Percentiles rank a stretch among this genome's conserved stretches.
Evolutionary conservation across 2,888 invertebrate species (phyloP).

Genomic region (Nemotelus nigrinus): DNA sequence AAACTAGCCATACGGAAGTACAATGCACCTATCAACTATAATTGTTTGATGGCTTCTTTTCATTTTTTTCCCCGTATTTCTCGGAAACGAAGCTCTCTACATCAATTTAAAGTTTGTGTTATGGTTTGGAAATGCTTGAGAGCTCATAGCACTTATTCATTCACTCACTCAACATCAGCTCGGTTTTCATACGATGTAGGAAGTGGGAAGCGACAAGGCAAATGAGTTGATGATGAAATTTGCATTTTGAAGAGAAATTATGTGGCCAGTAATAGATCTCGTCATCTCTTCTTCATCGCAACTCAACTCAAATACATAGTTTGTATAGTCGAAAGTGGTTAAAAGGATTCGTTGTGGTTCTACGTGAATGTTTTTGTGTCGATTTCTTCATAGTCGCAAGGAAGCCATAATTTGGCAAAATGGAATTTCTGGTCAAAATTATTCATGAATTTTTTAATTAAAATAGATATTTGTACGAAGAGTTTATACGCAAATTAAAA

Average conservation of each 20-base stretch:
- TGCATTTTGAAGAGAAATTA: constrained; percentile 35
- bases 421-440: neutral
- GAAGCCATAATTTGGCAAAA: neutral
- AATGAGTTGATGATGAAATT: constrained; percentile 32
- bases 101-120: constrained; percentile 23
- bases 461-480: too few relatives aligned
- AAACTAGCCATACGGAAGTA: too few relatives aligned
- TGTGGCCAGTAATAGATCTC: constrained; percentile 24
- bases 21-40: too few relatives aligned
- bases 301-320: neutral
- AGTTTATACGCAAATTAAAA: too few relatives aligned
- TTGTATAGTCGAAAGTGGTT: neutral
- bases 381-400: neutral
- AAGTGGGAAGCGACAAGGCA: neutral
- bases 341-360: constrained; percentile 9
- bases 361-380: neutral
- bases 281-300: neutral
- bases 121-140: constrained; percentile 4
- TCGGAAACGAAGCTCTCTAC: neutral
- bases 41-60: too few relatives aligned
- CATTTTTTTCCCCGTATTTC: too few relatives aligned
- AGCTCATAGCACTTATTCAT: neutral
- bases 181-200: too few relatives aligned
- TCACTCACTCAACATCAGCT: neutral
- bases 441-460: too few relatives aligned